Conservation (phyloP, 2,113 vertebrate species). For the Chamaea fasciata region DNA sequence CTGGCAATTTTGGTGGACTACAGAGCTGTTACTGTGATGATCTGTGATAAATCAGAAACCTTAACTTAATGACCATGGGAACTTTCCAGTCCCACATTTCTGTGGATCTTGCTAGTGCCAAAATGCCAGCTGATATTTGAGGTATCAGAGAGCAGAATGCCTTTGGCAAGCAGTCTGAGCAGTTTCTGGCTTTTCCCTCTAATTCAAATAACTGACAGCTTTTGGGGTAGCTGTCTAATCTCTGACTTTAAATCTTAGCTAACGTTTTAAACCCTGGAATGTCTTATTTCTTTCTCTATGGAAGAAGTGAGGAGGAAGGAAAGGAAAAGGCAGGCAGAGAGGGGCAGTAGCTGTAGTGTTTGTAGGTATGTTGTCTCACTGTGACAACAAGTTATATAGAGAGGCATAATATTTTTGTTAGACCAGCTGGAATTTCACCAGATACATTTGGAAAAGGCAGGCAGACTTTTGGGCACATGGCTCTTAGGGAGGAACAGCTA, state of each 20-base stretch:
- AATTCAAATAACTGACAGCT: neutral
- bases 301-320: neutral
- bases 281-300: neutral
- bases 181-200: neutral
- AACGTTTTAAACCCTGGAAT: neutral
- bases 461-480: neutral
- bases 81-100: neutral
- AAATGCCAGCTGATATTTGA: neutral
- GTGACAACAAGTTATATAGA: neutral
- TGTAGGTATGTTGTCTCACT: slow-evolving; percentile 3
- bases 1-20: neutral
- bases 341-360: neutral
- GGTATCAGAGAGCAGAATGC: neutral
- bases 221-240: neutral
- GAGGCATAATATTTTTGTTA: slow-evolving; percentile 34
- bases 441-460: neutral
- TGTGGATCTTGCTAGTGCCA: neutral
- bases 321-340: neutral
- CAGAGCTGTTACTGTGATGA: neutral
- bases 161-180: neutral
- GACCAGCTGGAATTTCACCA: slow-evolving; percentile 18
- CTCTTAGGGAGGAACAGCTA: neutral
- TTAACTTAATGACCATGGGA: neutral
- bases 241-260: neutral
- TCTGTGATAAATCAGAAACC: neutral